Evolutionary conservation across 2,888 invertebrate species (phyloP).

Genomic region (Dione vanillae): DNA sequence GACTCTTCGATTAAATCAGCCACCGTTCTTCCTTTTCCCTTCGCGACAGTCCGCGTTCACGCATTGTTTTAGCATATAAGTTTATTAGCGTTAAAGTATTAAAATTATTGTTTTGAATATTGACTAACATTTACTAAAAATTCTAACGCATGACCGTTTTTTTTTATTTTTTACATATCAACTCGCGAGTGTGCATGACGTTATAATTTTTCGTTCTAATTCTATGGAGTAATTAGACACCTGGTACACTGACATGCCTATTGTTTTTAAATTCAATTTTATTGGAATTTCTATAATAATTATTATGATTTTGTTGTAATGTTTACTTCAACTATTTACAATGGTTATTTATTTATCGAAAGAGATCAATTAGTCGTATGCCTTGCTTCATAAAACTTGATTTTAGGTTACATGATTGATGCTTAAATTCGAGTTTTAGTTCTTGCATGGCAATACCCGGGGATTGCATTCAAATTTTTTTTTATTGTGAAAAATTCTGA

Average conservation of each 20-base stretch:
- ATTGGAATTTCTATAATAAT: constrained; percentile 39
- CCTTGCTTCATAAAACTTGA: constrained; percentile 78
- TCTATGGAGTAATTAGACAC: constrained; percentile 49
- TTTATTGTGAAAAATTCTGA: constrained; percentile 77
- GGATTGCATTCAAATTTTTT: constrained; percentile 81
- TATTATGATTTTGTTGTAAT: constrained; percentile 60
- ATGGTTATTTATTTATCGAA: constrained; percentile 46
- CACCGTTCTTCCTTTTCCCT: constrained; percentile 74
- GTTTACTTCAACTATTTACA: constrained; percentile 80
- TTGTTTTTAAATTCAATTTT: constrained; percentile 54
- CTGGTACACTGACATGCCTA: constrained; percentile 70
- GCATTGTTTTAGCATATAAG: constrained; percentile 54
- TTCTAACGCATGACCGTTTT: constrained; percentile 82
- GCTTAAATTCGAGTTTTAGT: constrained; percentile 79
- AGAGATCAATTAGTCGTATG: constrained; percentile 66
- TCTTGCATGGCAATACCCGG: constrained; percentile 80
- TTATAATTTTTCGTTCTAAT: constrained; percentile 55
- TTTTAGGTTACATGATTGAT: constrained; percentile 67
- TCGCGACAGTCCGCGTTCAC: constrained; percentile 62
- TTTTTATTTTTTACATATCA: constrained; percentile 67
- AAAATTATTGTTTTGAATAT: constrained; percentile 68
- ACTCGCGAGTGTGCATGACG: constrained; percentile 82
- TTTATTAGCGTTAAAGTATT: constrained; percentile 46
- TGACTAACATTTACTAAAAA: constrained; percentile 82
- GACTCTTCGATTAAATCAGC: constrained; percentile 61